A percentile compares a stretch with the other conserved stretches of the same genome.
Evolutionary conservation across 2,888 invertebrate genomes (phyloP).

Genomic region (Junonia oenone): DNA sequence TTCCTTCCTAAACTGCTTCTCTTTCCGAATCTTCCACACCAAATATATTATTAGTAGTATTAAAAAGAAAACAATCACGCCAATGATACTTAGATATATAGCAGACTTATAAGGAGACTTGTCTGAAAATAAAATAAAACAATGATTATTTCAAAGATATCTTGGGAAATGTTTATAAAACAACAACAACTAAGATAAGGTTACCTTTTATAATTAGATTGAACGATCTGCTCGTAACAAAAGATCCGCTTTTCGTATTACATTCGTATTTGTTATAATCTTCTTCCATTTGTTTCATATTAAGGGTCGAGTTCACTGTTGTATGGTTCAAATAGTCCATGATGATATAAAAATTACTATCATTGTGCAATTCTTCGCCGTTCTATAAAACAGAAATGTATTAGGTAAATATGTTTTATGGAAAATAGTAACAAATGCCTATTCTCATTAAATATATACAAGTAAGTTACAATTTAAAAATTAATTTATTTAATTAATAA

Average conservation of each 20-base stretch:
- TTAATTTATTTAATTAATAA: slow-evolving; percentile 14
- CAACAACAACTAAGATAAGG: background rate
- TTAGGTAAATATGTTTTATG: no score
- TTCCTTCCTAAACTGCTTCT: slow-evolving; percentile 78
- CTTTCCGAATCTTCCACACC: slow-evolving; percentile 69
- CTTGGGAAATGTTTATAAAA: background rate
- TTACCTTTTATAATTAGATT: slow-evolving; percentile 45
- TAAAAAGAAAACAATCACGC: slow-evolving; percentile 51
- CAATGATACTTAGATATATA: slow-evolving; percentile 44
- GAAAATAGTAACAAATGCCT: no score
- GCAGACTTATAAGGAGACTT: slow-evolving; percentile 34
- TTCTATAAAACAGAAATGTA: slow-evolving; percentile 34
- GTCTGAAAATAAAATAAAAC: slow-evolving; percentile 38
- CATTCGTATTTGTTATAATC: slow-evolving; percentile 53
- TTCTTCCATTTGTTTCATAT: slow-evolving; percentile 42
- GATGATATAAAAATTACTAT: slow-evolving; percentile 33
- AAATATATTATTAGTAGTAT: slow-evolving; percentile 61
- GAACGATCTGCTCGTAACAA: slow-evolving; percentile 32
- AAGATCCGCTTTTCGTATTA: slow-evolving; percentile 34
- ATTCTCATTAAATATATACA: no score
- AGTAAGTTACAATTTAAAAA: no score
- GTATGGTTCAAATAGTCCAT: slow-evolving; percentile 38
- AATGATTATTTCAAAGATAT: background rate
- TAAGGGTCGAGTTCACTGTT: slow-evolving; percentile 48
- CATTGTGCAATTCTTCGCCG: slow-evolving; percentile 30